Conservation (phyloP, 1,140 invertebrate genomes). For the Streblospio benedicti region DNA sequence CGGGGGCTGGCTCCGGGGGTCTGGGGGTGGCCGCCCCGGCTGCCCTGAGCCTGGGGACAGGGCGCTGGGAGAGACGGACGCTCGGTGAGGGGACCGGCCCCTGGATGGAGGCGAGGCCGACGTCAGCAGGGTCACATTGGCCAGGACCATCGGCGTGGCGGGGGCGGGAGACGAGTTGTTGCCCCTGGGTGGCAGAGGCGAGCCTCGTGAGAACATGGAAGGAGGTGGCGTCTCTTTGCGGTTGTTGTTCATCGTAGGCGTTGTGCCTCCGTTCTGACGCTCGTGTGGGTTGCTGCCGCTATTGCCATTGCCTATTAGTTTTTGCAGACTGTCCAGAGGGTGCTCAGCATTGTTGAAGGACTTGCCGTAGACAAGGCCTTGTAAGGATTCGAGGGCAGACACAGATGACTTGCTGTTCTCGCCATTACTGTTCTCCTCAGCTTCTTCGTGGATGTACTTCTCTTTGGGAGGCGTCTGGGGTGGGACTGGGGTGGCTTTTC, state of each 20-base stretch:
- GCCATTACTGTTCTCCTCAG: not conserved
- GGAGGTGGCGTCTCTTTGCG: not conserved
- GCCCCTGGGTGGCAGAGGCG: too few relatives aligned
- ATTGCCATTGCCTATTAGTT: slow-evolving; percentile 4
- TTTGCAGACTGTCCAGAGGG: slow-evolving; percentile 17
- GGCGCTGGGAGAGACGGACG: too few relatives aligned
- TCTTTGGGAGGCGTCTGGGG: slow-evolving; percentile 6
- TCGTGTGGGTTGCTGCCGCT: not conserved
- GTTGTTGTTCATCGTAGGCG: too few relatives aligned
- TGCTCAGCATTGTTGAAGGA: slow-evolving; percentile 10
- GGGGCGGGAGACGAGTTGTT: not conserved
- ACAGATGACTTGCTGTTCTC: not conserved
- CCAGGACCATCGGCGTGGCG: too few relatives aligned
- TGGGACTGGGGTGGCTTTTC: not conserved
- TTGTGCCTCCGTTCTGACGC: too few relatives aligned
- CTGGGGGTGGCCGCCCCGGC: too few relatives aligned
- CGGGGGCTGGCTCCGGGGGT: not conserved
- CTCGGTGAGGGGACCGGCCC: too few relatives aligned
- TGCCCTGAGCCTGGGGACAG: too few relatives aligned
- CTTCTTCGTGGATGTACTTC: slow-evolving; percentile 9
- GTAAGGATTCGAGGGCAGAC: slow-evolving; percentile 12
- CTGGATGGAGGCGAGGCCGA: too few relatives aligned
- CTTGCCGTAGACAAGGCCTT: slow-evolving; percentile 14
- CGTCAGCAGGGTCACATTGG: too few relatives aligned
- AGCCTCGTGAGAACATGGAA: too few relatives aligned